Evolutionary conservation across 2,113 vertebrate genomes (phyloP).

Genomic region (Dipodomys stephensi): DNA sequence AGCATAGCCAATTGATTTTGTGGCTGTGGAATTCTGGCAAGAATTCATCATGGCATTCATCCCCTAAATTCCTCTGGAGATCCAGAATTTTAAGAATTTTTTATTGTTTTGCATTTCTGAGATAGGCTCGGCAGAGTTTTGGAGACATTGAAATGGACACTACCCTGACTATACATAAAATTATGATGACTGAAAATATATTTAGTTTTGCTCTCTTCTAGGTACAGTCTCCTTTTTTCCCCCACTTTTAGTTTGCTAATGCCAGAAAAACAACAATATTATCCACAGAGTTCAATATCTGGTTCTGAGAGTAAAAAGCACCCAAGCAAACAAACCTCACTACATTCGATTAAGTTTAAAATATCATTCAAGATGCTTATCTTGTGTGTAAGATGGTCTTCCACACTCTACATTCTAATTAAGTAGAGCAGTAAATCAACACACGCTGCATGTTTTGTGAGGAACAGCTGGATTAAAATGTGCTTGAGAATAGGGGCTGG

Average conservation of each 20-base stretch:
- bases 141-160: background rate
- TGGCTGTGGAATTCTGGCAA: background rate
- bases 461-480: conserved; percentile 76
- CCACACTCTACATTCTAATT: conserved; percentile 79
- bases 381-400: conserved; percentile 73
- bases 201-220: background rate
- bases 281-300: conserved; percentile 16
- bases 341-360: conserved; percentile 57
- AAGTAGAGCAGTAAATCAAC: conserved; percentile 82
- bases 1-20: background rate
- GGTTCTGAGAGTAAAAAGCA: conserved; percentile 24
- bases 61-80: background rate
- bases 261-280: background rate
- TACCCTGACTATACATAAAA: background rate
- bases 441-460: conserved; percentile 72
- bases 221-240: background rate
- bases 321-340: background rate
- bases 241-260: background rate
- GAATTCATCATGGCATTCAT: background rate
- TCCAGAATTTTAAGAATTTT: background rate
- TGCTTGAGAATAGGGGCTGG: conserved; percentile 71
- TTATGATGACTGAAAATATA: background rate
- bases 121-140: background rate
- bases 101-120: background rate
- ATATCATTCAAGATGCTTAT: conserved; percentile 59